These are phyloP conservation scores for Lamellibrachia columna DNA, from an alignment of 2,888 invertebrate genomes.

Conservation along the genomic window DNA sequence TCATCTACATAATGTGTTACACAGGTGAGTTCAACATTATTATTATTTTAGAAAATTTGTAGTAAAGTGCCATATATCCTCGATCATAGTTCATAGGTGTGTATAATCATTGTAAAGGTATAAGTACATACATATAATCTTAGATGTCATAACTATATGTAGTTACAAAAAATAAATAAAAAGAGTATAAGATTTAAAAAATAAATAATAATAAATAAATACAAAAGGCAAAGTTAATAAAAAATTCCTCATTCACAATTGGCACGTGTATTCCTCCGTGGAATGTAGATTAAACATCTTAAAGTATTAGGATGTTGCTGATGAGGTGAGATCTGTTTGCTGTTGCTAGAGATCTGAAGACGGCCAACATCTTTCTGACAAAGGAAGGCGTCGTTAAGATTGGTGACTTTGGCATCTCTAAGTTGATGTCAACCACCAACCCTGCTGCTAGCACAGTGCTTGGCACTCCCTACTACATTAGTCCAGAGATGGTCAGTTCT, in stretches of 20 bases:
- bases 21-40: constrained; percentile 58
- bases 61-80: no score
- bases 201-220: no score
- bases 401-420: constrained; percentile 81
- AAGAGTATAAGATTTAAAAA: no score
- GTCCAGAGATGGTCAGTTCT: constrained; percentile 73
- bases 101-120: no score
- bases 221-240: no score
- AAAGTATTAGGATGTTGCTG: not conserved
- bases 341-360: constrained; percentile 75
- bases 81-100: no score
- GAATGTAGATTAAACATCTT: not conserved
- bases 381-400: constrained; percentile 74
- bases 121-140: no score
- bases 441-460: constrained; percentile 76
- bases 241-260: no score
- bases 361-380: constrained; percentile 79
- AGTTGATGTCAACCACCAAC: constrained; percentile 76
- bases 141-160: no score
- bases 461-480: constrained; percentile 80
- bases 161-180: no score
- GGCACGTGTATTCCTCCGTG: not conserved
- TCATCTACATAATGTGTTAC: constrained; percentile 75
- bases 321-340: not conserved
- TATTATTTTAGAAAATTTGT: no score